Conservation (phyloP, 64 coral and sea anemone genomes). For the Montipora capricornis region DNA sequence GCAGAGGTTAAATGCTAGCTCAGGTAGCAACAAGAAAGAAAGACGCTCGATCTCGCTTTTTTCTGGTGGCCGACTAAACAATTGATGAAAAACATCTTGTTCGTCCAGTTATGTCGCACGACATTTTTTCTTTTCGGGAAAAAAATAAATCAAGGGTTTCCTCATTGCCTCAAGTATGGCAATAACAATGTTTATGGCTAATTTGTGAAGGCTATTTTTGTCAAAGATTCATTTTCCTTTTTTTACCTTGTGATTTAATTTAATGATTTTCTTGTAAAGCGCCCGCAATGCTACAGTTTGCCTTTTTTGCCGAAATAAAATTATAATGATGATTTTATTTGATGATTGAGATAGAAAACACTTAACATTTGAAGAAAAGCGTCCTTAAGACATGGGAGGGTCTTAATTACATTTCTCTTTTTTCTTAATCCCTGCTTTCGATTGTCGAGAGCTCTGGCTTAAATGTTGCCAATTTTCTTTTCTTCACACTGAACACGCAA, state of each 20-base stretch:
- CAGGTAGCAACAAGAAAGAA: slow-evolving; percentile 42
- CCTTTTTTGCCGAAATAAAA: slow-evolving; percentile 48
- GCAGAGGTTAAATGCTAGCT: slow-evolving; percentile 21
- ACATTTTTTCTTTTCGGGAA: not conserved
- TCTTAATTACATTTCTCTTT: not conserved
- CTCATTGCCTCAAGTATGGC: not conserved
- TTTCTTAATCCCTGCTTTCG: not conserved
- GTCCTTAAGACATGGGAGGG: not conserved
- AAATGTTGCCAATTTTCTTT: not conserved
- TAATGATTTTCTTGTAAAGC: slow-evolving; percentile 39
- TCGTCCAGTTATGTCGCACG: not conserved
- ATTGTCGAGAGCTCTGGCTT: not conserved
- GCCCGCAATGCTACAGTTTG: slow-evolving; percentile 9
- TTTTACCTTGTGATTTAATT: not conserved
- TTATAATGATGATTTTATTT: slow-evolving; percentile 36
- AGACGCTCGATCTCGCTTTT: not conserved
- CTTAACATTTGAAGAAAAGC: slow-evolving; percentile 23
- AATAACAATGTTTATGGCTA: not conserved
- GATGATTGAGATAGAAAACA: slow-evolving; percentile 9
- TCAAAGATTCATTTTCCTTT: not conserved
- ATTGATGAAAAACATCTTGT: not conserved
- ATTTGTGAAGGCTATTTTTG: not conserved
- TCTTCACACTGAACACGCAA: not conserved
- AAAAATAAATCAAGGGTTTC: not conserved
- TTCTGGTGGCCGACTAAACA: slow-evolving; percentile 4